Base-by-base conservation (phyloP, 92 coral and sea anemone species). In the Desmophyllum pertusum region DNA sequence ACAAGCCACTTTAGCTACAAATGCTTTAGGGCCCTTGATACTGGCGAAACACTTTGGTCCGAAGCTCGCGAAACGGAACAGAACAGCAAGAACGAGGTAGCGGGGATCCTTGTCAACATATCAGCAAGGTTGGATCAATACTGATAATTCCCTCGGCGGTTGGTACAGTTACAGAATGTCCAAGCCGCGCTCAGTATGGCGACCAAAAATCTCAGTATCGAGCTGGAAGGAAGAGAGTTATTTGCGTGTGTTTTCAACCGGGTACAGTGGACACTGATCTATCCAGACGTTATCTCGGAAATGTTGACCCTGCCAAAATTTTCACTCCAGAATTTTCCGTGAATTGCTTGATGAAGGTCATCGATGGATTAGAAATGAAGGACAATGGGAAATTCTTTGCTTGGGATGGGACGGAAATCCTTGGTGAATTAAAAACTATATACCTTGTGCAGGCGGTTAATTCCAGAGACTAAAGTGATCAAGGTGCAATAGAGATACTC, bases 321-420 rank as follows among this genome's bases (percentile, higher is more conserved):
- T 90, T 90, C 25, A 90, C 83, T 3, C 91, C 93, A 10, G 93
- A 87, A 63, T 90, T 59, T 46, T 87, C 93, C 5, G 93, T 90
- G 33, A 67, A 87, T 70, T 73, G 91, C 51, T 42, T 90, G 83
- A 83, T 90, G 93, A 80, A 73, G 9, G 38, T 83, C 23, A 90
- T 90, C 14, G 81, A 79, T 27, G 69, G 86, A 3, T 76, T 90
- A 17, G 80, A 86, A 59, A 1, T 90, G 33, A 83, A 78, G 33
- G 93, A 90, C 76, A 90, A 81, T 77, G 93, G 93, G 41, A 90
- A 90, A 43, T 90, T 90, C 43, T 87, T 90, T 68, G 93, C 91
- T 17, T 90, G 93, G 93, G 93, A 90, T 79, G 93, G 93, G 23
- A 72, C 74, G 37, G 91, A 83, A 37, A 90, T 90, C n/a, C 86